A percentile compares a stretch with the other conserved stretches of the same genome.
Conservation (phyloP, 2,797 vertebrate species). For the Tapera naevia region DNA sequence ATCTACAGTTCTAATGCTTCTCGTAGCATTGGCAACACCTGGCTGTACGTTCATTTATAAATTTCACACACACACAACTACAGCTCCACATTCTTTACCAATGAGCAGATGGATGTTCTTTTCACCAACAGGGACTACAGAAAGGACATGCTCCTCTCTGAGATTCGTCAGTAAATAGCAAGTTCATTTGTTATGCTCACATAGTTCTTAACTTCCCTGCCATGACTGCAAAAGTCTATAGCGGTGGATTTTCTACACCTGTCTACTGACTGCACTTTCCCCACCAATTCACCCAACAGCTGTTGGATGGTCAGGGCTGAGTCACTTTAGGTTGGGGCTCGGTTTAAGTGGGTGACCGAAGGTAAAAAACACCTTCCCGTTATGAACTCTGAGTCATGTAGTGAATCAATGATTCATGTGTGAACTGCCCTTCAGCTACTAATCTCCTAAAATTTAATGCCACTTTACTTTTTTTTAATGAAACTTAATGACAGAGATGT, state of each 20-base stretch:
- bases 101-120: background rate
- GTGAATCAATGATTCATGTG: background rate
- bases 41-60: background rate
- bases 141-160: background rate
- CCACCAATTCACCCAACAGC: background rate
- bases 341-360: background rate
- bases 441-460: background rate
- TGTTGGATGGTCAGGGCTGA: background rate
- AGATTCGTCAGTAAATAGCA: background rate
- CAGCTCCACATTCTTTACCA: background rate
- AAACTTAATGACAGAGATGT: background rate
- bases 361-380: background rate
- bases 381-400: background rate
- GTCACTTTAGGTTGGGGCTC: background rate
- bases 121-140: background rate
- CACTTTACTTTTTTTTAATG: background rate
- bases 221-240: background rate
- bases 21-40: background rate
- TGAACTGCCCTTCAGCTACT: background rate
- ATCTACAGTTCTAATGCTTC: background rate
- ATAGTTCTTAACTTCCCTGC: rapidly evolving
- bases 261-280: rapidly evolving
- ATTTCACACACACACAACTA: background rate
- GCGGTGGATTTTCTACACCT: background rate
- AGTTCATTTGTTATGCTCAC: background rate